Conservation (phyloP, 2,888 invertebrate genomes). For the Netelia virgata region DNA sequence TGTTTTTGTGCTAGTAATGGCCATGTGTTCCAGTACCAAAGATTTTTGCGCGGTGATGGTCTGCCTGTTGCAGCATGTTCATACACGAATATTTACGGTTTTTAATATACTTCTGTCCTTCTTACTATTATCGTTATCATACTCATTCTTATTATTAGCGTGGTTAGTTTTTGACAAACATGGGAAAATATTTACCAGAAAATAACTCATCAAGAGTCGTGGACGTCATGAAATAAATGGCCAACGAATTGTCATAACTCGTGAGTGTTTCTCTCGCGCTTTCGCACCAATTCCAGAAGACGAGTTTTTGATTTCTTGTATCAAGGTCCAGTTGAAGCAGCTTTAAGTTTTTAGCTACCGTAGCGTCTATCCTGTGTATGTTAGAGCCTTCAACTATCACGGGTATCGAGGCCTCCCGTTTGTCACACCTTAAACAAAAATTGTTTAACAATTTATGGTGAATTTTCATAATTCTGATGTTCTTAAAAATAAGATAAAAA, state of each 20-base stretch:
- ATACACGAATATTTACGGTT: not conserved
- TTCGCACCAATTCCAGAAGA: conserved; percentile 84
- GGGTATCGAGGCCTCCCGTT: conserved; percentile 78
- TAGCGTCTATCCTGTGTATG: conserved; percentile 89
- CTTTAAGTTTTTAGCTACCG: conserved; percentile 87
- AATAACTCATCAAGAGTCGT: conserved; percentile 75
- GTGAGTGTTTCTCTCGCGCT: conserved; percentile 76
- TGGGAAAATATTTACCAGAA: conserved; percentile 68
- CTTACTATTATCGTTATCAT: too few species aligned
- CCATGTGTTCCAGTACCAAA: too few species aligned
- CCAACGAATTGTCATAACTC: conserved; percentile 77
- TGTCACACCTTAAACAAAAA: conserved; percentile 78
- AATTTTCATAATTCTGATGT: not conserved
- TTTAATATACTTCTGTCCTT: not conserved
- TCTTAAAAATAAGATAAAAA: too few species aligned
- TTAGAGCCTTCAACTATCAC: conserved; percentile 89
- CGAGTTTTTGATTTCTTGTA: conserved; percentile 78
- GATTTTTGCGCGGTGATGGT: conserved; percentile 26
- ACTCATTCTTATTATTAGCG: too few species aligned
- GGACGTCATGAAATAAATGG: conserved; percentile 74
- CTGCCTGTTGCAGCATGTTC: conserved; percentile 1
- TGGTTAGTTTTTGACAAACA: conserved; percentile 1
- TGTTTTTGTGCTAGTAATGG: too few species aligned
- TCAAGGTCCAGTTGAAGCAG: conserved; percentile 79
- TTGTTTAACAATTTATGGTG: not conserved